phyloP scores from a whole-genome alignment of 2,888 invertebrate species.

The Sceliomorpha sp. region DNA sequence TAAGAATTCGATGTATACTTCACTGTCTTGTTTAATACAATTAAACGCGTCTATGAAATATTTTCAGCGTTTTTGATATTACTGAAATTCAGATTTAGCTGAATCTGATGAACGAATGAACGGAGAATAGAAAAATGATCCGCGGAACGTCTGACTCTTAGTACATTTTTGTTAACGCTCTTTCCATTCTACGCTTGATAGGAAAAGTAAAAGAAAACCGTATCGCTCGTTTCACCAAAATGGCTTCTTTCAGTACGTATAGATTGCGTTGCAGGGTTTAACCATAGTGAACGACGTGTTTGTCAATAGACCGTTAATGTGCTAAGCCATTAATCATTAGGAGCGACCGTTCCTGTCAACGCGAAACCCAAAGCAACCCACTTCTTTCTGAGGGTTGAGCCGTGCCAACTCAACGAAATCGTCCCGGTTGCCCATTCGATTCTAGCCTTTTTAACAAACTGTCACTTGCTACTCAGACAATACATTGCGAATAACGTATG shows the following conservation, averaged over 20 bases:
- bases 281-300: constrained; percentile 76
- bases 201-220: constrained; percentile 36
- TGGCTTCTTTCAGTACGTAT: constrained; percentile 51
- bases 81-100: background rate
- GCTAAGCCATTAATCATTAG: constrained; percentile 81
- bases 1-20: too few relatives aligned
- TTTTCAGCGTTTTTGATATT: too few relatives aligned
- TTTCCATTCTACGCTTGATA: constrained; percentile 33
- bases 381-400: constrained; percentile 50
- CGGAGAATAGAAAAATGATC: too few relatives aligned
- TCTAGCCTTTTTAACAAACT: constrained; percentile 40
- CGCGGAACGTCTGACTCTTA: constrained; percentile 16
- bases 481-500: too few relatives aligned
- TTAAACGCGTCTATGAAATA: too few relatives aligned
- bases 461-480: too few relatives aligned
- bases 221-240: constrained; percentile 47
- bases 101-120: too few relatives aligned
- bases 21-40: too few relatives aligned
- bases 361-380: constrained; percentile 67
- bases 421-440: constrained; percentile 51
- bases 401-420: constrained; percentile 59
- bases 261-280: constrained; percentile 50
- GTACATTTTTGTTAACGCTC: constrained; percentile 17
- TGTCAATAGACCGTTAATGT: constrained; percentile 81
- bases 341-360: constrained; percentile 73